Percentiles rank a stretch among this genome's conserved stretches.
These are phyloP conservation scores for Cotesia congregata DNA, from an alignment of 2,888 invertebrate species.

Conservation along the genomic window DNA sequence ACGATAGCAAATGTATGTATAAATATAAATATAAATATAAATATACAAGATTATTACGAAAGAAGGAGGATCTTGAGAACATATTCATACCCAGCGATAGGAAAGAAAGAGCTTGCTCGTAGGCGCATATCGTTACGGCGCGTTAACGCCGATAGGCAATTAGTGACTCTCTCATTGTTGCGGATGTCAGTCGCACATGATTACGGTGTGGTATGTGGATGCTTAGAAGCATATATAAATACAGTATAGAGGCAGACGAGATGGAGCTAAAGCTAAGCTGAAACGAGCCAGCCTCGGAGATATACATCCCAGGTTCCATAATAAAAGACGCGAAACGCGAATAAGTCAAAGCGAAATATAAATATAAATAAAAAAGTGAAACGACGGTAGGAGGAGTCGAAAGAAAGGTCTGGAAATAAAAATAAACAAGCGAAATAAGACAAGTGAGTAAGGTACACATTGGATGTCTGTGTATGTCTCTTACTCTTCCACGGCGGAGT, in stretches of 20 bases:
- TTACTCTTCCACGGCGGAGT: conserved; percentile 51
- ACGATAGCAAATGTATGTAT: neutral
- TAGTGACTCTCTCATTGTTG: conserved; percentile 34
- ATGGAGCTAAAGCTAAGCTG: no score
- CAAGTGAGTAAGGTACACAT: conserved; percentile 40
- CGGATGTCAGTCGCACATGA: conserved; percentile 35
- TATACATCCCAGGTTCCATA: conserved; percentile 11
- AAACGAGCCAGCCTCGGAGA: no score
- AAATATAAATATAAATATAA: neutral
- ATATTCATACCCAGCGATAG: no score
- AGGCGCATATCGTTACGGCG: conserved; percentile 15
- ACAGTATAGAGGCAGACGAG: no score
- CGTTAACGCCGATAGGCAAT: conserved; percentile 11
- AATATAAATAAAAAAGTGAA: conserved; percentile 26
- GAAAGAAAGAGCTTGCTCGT: conserved; percentile 7
- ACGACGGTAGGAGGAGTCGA: conserved; percentile 35
- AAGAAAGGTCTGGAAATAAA: conserved; percentile 24
- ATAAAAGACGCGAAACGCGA: conserved; percentile 29
- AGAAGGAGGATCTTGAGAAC: neutral
- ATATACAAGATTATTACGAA: neutral
- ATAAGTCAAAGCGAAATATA: conserved; percentile 24
- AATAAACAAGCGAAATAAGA: conserved; percentile 35
- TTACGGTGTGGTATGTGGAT: conserved; percentile 1
- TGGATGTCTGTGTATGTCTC: conserved; percentile 27
- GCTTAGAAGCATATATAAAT: conserved; percentile 28